Percentiles rank a stretch among this genome's conserved stretches.
Evolutionary conservation across 2,113 vertebrate species (phyloP).

Genomic region (Melospiza melodia): DNA sequence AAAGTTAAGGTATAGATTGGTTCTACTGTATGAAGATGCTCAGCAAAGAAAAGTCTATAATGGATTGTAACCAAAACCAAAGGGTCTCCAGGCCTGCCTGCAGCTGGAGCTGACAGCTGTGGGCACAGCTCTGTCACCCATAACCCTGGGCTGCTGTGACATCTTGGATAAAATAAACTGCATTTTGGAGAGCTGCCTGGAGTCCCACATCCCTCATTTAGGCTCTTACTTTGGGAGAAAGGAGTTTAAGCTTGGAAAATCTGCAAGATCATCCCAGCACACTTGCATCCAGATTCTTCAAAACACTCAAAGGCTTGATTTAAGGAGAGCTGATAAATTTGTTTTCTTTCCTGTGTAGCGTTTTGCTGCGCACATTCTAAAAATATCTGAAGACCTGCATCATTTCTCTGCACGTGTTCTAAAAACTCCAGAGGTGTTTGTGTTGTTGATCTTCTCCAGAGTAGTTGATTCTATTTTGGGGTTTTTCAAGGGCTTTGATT

Average conservation of each 20-base stretch:
- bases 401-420: not conserved
- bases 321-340: not conserved
- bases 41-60: no score
- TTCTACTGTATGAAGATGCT: no score
- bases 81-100: no score
- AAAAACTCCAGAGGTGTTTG: not conserved
- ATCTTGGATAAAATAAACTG: no score
- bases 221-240: no score
- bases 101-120: no score
- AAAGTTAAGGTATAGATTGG: no score
- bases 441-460: not conserved
- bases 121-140: no score
- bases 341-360: not conserved
- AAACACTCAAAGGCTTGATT: not conserved
- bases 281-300: not conserved
- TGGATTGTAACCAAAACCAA: no score
- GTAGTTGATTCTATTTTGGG: not conserved
- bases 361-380: not conserved
- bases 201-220: no score
- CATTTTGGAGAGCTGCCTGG: no score
- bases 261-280: not conserved
- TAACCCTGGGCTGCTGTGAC: no score
- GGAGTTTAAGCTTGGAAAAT: not conserved
- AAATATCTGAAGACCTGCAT: not conserved
- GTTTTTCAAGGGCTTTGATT: not conserved